phyloP scores from a whole-genome alignment of 2,888 invertebrate genomes.

The Anodontia alba region DNA sequence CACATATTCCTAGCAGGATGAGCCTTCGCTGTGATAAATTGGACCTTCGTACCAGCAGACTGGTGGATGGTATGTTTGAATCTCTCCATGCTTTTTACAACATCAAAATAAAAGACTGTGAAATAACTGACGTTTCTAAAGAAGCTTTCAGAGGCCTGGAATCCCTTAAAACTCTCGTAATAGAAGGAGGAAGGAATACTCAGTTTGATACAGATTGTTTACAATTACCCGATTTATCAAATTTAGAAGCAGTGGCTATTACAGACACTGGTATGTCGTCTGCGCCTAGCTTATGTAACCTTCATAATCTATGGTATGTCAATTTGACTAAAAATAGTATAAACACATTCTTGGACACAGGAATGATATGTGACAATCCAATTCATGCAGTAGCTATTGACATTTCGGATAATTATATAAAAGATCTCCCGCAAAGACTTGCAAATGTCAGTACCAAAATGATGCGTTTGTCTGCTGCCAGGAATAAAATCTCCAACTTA shows the following conservation, averaged over 20 bases:
- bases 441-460: background rate
- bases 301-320: background rate
- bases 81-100: slow-evolving; percentile 17
- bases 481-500: background rate
- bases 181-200: slow-evolving; percentile 1
- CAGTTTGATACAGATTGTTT: background rate
- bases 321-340: slow-evolving; percentile 3
- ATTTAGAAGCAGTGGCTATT: background rate
- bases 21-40: slow-evolving; percentile 19
- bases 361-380: background rate
- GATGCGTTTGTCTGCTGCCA: background rate
- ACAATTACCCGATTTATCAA: slow-evolving; percentile 8
- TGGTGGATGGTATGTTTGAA: background rate
- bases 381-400: background rate
- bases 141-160: slow-evolving; percentile 11
- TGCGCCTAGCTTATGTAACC: background rate
- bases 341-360: background rate
- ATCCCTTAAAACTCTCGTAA: background rate
- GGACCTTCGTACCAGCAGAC: background rate
- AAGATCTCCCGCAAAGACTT: background rate
- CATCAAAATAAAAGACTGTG: slow-evolving; percentile 5
- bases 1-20: slow-evolving; percentile 8
- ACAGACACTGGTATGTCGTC: background rate
- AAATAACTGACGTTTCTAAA: background rate
- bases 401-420: background rate